Evolutionary conservation across 2,797 vertebrate genomes (phyloP).

Genomic region (Decapterus maruadsi): DNA sequence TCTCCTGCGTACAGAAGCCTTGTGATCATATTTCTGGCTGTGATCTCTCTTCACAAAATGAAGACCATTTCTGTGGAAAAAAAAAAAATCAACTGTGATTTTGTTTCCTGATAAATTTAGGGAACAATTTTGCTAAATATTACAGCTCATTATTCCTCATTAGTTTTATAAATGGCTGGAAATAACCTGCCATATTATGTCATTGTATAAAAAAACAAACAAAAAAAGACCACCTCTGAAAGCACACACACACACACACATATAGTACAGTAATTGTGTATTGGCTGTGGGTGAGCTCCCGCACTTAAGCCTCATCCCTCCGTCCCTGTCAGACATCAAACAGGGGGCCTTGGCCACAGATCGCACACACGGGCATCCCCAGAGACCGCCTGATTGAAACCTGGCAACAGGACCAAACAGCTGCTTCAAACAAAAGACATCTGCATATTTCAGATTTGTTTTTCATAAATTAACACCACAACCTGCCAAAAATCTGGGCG

Average conservation of each 20-base stretch:
- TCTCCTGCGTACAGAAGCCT: neutral
- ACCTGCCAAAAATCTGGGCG: conserved; percentile 94
- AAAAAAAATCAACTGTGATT: neutral
- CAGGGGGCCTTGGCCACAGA: conserved; percentile 87
- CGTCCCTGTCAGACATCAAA: conserved; percentile 87
- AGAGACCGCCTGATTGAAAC: conserved; percentile 96
- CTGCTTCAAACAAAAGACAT: conserved; percentile 99
- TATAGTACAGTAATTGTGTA: conserved; percentile 52
- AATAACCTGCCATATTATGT: conserved; percentile 13
- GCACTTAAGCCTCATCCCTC: conserved; percentile 61
- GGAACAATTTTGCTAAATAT: neutral
- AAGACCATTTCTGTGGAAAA: neutral
- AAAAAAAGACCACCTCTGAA: neutral
- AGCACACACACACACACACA: conserved; percentile 15
- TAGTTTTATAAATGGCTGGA: conserved; percentile 14
- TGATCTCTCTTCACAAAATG: neutral
- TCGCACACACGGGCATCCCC: conserved; percentile 78
- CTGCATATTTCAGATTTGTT: conserved; percentile 99
- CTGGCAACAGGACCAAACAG: conserved; percentile 97
- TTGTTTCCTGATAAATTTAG: neutral
- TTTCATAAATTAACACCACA: conserved; percentile 99
- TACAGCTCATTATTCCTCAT: neutral
- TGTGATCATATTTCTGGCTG: neutral
- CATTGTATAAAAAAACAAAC: neutral
- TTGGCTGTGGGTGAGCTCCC: conserved; percentile 53